Conservation (phyloP, 2,888 invertebrate genomes). For the Cyclophora albipunctata region DNA sequence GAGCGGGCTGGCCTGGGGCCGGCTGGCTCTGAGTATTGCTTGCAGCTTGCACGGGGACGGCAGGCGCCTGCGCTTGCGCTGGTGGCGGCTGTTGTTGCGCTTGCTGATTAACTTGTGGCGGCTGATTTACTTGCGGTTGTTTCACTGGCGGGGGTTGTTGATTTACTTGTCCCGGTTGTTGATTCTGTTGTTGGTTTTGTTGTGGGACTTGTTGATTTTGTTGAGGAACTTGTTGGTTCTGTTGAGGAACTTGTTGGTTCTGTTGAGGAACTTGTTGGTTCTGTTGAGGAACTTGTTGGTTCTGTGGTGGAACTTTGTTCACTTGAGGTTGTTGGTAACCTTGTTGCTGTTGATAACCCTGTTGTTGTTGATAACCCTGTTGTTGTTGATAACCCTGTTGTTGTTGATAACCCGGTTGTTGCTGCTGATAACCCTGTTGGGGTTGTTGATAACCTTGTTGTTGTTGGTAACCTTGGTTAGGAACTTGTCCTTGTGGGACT, state of each 20-base stretch:
- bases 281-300: not conserved
- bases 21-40: too few species aligned
- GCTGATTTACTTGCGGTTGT: not conserved
- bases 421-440: slow-evolving; percentile 26
- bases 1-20: too few species aligned
- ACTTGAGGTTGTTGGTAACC: not conserved
- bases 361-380: slow-evolving; percentile 12
- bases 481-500: slow-evolving; percentile 18
- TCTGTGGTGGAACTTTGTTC: not conserved
- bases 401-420: slow-evolving; percentile 19
- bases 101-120: not conserved
- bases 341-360: not conserved
- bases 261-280: slow-evolving; percentile 2
- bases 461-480: slow-evolving; percentile 12
- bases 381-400: slow-evolving; percentile 15
- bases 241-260: too few species aligned
- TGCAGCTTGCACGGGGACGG: too few species aligned
- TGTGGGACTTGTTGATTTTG: not conserved
- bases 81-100: too few species aligned
- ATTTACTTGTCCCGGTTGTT: slow-evolving; percentile 14
- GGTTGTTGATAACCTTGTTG: slow-evolving; percentile 15
- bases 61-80: too few species aligned
- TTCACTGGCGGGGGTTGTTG: not conserved
- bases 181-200: slow-evolving; percentile 13
- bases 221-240: not conserved